phyloP scores from a whole-genome alignment of 2,888 invertebrate species.

The Dexiosoma caninum region DNA sequence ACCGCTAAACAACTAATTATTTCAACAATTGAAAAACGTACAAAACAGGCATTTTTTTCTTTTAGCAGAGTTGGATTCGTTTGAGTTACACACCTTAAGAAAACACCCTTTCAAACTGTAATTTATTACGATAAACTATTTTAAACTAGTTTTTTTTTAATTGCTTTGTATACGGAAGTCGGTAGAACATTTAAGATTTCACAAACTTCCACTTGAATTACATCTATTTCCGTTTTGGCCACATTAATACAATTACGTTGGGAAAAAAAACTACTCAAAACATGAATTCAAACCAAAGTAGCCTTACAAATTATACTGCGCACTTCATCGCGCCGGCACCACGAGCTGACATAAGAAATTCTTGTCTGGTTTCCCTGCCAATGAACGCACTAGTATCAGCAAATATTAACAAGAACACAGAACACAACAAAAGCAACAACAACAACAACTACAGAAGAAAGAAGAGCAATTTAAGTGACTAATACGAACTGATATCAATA shows the following conservation, averaged over 20 bases:
- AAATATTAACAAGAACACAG: neutral
- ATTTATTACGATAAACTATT: neutral
- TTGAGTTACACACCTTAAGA: neutral
- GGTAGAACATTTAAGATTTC: neutral
- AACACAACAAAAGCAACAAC: neutral
- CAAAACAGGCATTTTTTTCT: too few relatives aligned
- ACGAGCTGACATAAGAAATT: neutral
- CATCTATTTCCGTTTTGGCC: conserved; percentile 43
- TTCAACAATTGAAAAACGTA: too few relatives aligned
- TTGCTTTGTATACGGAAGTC: conserved; percentile 15
- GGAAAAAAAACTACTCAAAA: conserved; percentile 1
- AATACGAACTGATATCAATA: conserved; percentile 32
- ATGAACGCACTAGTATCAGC: conserved; percentile 18
- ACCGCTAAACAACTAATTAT: too few relatives aligned
- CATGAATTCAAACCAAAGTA: conserved; percentile 15
- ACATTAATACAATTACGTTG: neutral
- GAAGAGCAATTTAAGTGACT: conserved; percentile 36
- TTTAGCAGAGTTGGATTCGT: too few relatives aligned
- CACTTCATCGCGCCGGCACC: conserved; percentile 21
- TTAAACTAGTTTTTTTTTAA: too few relatives aligned
- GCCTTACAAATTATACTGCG: conserved; percentile 24
- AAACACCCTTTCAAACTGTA: neutral
- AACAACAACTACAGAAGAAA: neutral
- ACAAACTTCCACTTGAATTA: conserved; percentile 12
- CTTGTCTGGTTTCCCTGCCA: conserved; percentile 39